Percentiles rank a stretch among this genome's conserved stretches.
phyloP scores from a whole-genome alignment of 2,888 invertebrate genomes.

The Dichetophora obliterata region DNA sequence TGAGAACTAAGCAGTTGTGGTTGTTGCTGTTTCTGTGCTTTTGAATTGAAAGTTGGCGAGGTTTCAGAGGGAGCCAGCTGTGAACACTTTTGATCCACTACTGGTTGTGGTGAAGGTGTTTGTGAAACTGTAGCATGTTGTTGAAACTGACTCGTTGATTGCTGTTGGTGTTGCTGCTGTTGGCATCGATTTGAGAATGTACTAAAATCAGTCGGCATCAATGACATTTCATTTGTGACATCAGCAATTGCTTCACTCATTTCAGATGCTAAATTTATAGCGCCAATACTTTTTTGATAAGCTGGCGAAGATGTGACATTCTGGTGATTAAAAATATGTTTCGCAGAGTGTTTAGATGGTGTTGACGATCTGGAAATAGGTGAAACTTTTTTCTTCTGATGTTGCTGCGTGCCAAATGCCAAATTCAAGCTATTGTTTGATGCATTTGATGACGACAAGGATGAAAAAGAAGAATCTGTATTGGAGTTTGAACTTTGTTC shows the following conservation, averaged over 20 bases:
- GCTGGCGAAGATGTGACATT: conserved; percentile 22
- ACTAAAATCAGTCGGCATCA: conserved; percentile 40
- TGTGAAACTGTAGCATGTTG: conserved; percentile 24
- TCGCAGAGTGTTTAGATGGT: not conserved
- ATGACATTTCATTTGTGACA: not conserved
- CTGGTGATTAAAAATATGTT: conserved; percentile 27
- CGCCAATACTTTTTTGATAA: conserved; percentile 28
- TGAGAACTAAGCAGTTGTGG: conserved; percentile 21
- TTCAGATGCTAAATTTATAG: not conserved
- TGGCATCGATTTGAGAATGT: conserved; percentile 39
- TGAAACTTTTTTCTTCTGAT: conserved; percentile 24
- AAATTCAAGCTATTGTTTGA: conserved; percentile 40
- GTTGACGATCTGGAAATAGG: conserved; percentile 4
- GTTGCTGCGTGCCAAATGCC: conserved; percentile 18
- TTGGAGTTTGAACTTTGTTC: conserved; percentile 27
- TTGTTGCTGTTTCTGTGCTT: conserved; percentile 33
- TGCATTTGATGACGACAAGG: not conserved
- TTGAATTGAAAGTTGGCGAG: conserved; percentile 10
- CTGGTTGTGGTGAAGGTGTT: not conserved
- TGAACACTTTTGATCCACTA: not conserved
- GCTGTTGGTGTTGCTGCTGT: conserved; percentile 32
- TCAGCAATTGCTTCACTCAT: not conserved
- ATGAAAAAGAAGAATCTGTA: conserved; percentile 24
- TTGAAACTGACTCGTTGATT: conserved; percentile 42
- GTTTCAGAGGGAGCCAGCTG: conserved; percentile 12